Evolutionary conservation across 2,113 vertebrate genomes (phyloP).

Genomic region (Melospiza melodia): DNA sequence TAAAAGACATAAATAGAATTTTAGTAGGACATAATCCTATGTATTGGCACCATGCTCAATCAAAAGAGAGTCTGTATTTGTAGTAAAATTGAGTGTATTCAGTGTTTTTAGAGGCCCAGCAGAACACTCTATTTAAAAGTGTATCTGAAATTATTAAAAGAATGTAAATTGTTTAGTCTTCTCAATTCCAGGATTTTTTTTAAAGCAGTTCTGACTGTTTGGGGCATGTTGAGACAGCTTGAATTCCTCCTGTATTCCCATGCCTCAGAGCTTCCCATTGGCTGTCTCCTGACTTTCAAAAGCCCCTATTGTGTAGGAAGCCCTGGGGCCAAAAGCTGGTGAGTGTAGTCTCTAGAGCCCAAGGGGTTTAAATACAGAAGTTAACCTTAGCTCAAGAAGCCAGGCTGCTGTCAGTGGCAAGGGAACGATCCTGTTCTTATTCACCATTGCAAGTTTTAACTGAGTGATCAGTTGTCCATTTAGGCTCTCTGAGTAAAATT

Average conservation of each 20-base stretch:
- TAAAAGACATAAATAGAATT: neutral
- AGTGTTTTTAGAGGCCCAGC: neutral
- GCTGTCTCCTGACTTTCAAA: slow-evolving; percentile 18
- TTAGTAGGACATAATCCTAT: neutral
- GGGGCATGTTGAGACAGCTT: slow-evolving; percentile 27
- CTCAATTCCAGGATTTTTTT: slow-evolving; percentile 5
- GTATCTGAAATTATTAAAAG: slow-evolving; percentile 35
- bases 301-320: neutral
- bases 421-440: neutral
- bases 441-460: neutral
- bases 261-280: slow-evolving; percentile 13
- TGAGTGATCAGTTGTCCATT: neutral
- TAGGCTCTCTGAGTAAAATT: neutral
- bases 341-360: neutral
- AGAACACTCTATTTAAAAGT: neutral
- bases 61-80: too few species aligned
- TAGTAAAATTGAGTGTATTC: too few species aligned
- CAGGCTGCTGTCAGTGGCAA: neutral
- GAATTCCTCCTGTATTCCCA: slow-evolving; percentile 44
- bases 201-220: slow-evolving; percentile 2
- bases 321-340: slow-evolving; percentile 8
- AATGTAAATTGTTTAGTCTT: slow-evolving; percentile 16
- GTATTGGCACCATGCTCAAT: too few species aligned
- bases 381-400: slow-evolving; percentile 7
- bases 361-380: neutral